Conservation (phyloP, 2,888 invertebrate genomes). For the Athalia rosae region DNA sequence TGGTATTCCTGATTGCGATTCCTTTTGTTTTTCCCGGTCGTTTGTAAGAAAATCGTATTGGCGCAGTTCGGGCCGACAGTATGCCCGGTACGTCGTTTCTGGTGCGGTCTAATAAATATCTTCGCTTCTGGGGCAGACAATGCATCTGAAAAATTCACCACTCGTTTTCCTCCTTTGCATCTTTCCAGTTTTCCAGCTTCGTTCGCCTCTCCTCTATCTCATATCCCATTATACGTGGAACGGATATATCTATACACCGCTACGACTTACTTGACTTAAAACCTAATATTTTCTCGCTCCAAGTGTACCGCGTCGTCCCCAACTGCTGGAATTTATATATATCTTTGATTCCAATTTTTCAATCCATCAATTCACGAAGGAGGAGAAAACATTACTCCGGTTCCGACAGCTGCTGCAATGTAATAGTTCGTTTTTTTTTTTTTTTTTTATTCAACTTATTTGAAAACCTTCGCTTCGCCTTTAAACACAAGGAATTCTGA, state of each 20-base stretch:
- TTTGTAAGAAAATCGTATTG: no score
- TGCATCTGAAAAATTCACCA: conserved; percentile 11
- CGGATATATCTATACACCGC: background rate
- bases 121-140: conserved; percentile 14
- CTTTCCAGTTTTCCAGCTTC: background rate
- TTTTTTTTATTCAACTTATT: no score
- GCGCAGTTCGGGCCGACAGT: background rate
- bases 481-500: no score
- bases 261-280: conserved; percentile 18
- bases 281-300: conserved; percentile 27
- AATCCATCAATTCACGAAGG: background rate
- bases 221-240: conserved; percentile 8
- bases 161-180: background rate
- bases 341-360: conserved; percentile 9
- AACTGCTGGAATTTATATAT: conserved; percentile 3
- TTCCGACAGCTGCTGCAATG: no score
- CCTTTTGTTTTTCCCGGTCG: no score
- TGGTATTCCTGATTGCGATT: no score
- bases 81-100: background rate
- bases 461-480: no score
- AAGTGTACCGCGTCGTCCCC: conserved; percentile 22
- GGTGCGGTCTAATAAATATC: conserved; percentile 13
- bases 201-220: conserved; percentile 20
- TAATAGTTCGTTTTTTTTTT: no score
- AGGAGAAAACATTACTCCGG: background rate